phyloP scores from a whole-genome alignment of 2,113 vertebrate species.

The Nannobrachium achirus region DNA sequence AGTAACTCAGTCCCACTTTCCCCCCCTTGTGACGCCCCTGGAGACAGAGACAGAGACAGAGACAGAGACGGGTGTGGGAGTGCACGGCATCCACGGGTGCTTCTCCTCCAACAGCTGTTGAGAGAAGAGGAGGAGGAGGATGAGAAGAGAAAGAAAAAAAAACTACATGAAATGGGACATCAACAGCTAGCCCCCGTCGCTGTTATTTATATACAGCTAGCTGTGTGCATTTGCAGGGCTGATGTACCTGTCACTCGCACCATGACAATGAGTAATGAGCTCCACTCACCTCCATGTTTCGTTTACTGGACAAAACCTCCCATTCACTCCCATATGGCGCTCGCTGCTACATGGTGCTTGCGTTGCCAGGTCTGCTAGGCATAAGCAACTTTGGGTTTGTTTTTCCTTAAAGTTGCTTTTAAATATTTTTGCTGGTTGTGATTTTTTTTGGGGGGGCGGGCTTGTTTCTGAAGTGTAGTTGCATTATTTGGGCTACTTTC shows the following conservation, averaged over 20 bases:
- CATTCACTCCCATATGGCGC: slow-evolving; percentile 3
- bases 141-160: neutral
- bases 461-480: no score
- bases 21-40: no score
- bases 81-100: slow-evolving; percentile 35
- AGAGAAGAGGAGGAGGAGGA: slow-evolving; percentile 9
- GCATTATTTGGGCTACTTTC: no score
- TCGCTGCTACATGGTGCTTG: slow-evolving; percentile 2
- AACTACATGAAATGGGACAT: slow-evolving; percentile 43
- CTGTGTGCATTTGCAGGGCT: slow-evolving; percentile 40
- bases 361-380: neutral
- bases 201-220: slow-evolving; percentile 54
- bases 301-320: slow-evolving; percentile 36
- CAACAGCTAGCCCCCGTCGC: slow-evolving; percentile 16
- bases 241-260: slow-evolving; percentile 46
- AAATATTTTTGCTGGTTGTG: neutral
- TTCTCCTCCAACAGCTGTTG: slow-evolving; percentile 43
- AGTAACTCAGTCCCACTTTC: no score
- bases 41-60: slow-evolving; percentile 19
- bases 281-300: slow-evolving; percentile 47
- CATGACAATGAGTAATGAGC: slow-evolving; percentile 67
- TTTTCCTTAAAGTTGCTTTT: neutral
- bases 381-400: neutral
- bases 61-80: slow-evolving; percentile 28
- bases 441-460: no score